These are phyloP conservation scores for Thysanoteuthis rhombus DNA, from an alignment of 2,888 invertebrate genomes.

Conservation along the genomic window DNA sequence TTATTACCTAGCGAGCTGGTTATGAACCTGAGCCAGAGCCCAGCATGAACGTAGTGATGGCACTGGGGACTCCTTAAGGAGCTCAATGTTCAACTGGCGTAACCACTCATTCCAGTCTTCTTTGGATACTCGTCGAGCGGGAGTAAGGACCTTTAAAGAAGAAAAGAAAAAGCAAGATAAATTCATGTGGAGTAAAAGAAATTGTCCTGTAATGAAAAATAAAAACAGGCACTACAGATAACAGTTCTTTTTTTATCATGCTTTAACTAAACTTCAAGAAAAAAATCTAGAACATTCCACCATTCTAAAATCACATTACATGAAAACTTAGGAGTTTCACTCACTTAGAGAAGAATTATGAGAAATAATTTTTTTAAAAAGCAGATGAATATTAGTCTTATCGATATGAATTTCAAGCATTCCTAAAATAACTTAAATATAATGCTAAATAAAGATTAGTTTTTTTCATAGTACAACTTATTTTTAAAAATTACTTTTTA, in stretches of 20 bases:
- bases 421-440: too few species aligned
- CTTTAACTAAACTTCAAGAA: too few species aligned
- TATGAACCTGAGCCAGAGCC: constrained; percentile 82
- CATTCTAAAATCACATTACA: too few species aligned
- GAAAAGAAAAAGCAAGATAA: background rate
- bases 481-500: too few species aligned
- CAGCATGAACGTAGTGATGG: constrained; percentile 93
- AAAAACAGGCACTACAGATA: background rate
- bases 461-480: too few species aligned
- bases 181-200: background rate
- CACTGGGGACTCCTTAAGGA: constrained; percentile 94
- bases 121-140: constrained; percentile 89
- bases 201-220: background rate
- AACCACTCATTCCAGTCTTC: constrained; percentile 99
- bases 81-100: constrained; percentile 87
- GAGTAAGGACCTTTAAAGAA: constrained; percentile 80
- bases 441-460: too few species aligned
- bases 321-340: too few species aligned
- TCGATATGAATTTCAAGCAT: too few species aligned
- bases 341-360: too few species aligned
- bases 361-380: too few species aligned
- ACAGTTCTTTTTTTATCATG: background rate
- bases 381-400: too few species aligned
- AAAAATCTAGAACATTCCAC: too few species aligned
- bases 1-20: constrained; percentile 80